Base-by-base conservation (phyloP, 2,113 vertebrate species). In the Cettia cetti region DNA sequence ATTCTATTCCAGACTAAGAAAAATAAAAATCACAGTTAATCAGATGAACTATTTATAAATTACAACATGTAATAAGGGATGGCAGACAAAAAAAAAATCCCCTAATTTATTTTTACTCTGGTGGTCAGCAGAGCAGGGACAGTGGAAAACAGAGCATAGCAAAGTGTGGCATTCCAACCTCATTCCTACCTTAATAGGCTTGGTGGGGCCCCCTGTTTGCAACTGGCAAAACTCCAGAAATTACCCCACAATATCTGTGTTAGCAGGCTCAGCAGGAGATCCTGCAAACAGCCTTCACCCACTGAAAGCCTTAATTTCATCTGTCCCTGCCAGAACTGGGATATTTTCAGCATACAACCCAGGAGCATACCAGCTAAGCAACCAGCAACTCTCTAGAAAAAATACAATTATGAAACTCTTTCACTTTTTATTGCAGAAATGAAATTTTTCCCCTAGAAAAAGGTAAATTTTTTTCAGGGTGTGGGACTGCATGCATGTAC, bases 111-210 rank as follows among this genome's bases (percentile, higher is more conserved):
- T 96, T 94, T 95, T 75, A 53, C 78, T 85, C 52, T 40, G n/a
- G 16, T 92, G 93, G 75, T 95, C 94, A 93, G 78, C 82, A 94
- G 79, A 95, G 75, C 82, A 89, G 52, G 82, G 87, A 90, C 63
- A 88, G 78, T 42, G 59, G 47, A 95, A 95, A 94, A 92, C 50
- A 76, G 92, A 94, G 91, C 0, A 3, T 77, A 95, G 92, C 83
- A 91, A 95, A 95, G 80, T 79, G 56, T 92, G 70, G 78, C 89
- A 97, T 96, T 95, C 93, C 89, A 94, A 19, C 61, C 74, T 94
- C 93, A 95, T 95, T 91, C 86, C 84, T 94, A 93, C 86, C 72
- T 94, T 96, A 92, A 96, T 60, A 93, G 80, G 92, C 85, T 92
- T 92, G 82, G 35, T 90, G 72, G 68, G 93, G 60, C 80, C 84